Evolutionary conservation across 2,888 invertebrate species (phyloP).

Genomic region (Panzeria rudis): DNA sequence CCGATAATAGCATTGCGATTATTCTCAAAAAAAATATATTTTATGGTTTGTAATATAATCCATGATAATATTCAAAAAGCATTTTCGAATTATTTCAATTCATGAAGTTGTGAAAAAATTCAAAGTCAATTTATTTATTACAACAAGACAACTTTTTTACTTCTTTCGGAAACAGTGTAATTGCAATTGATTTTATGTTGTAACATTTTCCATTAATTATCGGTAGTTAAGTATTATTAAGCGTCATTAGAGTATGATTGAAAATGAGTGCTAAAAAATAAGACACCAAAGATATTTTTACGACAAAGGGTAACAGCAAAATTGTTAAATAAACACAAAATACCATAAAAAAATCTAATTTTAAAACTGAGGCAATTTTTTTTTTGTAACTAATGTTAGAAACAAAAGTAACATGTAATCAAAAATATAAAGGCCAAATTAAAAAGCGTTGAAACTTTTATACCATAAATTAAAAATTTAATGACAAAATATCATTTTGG

Average conservation of each 20-base stretch:
- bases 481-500: background rate
- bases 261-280: constrained; percentile 28
- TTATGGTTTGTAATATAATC: too few species aligned
- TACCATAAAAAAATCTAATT: constrained; percentile 1
- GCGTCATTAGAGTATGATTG: constrained; percentile 40
- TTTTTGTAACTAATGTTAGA: background rate
- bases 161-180: constrained; percentile 27
- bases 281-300: background rate
- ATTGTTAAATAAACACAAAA: constrained; percentile 11
- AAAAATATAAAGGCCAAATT: background rate
- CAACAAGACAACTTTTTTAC: background rate
- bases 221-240: constrained; percentile 65
- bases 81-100: too few species aligned
- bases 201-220: constrained; percentile 68
- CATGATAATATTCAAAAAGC: too few species aligned
- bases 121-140: too few species aligned
- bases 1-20: too few species aligned
- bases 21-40: too few species aligned
- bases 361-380: background rate
- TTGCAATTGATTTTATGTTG: constrained; percentile 49
- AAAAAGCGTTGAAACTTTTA: background rate
- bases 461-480: background rate
- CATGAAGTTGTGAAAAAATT: too few species aligned
- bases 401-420: background rate
- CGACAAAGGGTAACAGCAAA: constrained; percentile 23